Conservation (phyloP, 2,888 invertebrate species). For the Agrypnus murinus region DNA sequence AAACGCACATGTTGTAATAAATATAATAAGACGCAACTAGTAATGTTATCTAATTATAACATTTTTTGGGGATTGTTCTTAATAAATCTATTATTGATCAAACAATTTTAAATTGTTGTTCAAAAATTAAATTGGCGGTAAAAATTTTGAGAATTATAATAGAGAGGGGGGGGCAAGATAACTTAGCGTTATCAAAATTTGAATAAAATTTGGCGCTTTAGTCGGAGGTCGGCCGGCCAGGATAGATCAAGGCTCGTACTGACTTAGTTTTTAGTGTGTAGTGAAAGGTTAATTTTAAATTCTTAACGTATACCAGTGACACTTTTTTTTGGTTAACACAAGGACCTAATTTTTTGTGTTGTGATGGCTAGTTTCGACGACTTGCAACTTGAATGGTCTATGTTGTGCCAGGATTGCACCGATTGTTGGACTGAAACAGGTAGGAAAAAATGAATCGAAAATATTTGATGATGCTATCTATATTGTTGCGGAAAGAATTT, state of each 20-base stretch:
- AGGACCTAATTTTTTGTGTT: too few relatives aligned
- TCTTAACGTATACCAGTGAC: constrained; percentile 13
- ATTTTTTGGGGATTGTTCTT: too few relatives aligned
- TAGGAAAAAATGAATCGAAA: neutral
- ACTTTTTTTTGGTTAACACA: constrained; percentile 1
- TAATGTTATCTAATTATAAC: constrained; percentile 20
- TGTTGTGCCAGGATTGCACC: constrained; percentile 77
- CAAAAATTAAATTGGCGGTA: too few relatives aligned
- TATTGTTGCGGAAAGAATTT: neutral
- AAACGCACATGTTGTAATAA: constrained; percentile 24
- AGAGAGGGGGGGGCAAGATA: constrained; percentile 10
- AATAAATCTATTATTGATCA: too few relatives aligned
- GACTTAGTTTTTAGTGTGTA: constrained; percentile 35
- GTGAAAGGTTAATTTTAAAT: constrained; percentile 21
- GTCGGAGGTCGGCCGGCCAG: constrained; percentile 14
- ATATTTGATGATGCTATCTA: too few relatives aligned
- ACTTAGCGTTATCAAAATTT: constrained; percentile 25
- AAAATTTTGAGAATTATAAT: too few relatives aligned
- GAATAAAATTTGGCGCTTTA: constrained; percentile 27
- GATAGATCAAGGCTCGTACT: constrained; percentile 5
- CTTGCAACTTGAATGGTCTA: constrained; percentile 79
- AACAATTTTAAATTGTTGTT: too few relatives aligned
- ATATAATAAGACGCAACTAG: constrained; percentile 5
- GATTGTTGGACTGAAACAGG: constrained; percentile 75
- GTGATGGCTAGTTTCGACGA: constrained; percentile 79